Base-by-base conservation (phyloP, 2,797 vertebrate genomes). In the Tolypeutes matacus region DNA sequence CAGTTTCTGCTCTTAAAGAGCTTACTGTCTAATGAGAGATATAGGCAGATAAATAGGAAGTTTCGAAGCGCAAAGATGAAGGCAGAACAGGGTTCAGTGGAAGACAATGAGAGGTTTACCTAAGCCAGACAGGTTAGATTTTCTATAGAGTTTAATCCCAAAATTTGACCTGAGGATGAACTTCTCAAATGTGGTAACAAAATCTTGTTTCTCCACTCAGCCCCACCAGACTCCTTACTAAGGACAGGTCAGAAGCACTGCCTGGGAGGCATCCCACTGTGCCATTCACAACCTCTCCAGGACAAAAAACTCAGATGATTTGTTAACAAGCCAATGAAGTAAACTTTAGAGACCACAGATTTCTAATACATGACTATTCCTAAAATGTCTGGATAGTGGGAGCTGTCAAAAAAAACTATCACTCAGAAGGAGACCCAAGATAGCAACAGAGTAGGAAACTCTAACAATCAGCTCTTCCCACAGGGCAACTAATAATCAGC, bases 341-440 rank as follows among this genome's bases (percentile, higher is more conserved):
- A 49, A 87, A 92, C 77, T 64, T 83, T 53, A 25, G n/a, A 39
- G 42, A 77, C 5, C 51, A 80, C 0, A 62, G 53, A 83, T 93
- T 92, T 85, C 53, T 86, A 93, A 76, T 31, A 7, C 7, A 21
- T 3, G 27, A 69, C 88, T 77, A 93, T 87, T 78, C 89, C 60
- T 60, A 85, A 92, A 81, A 72, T 91, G 73, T 13, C 60, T 72
- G 42, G 31, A 15, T 27, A 64, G 9, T 0, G 1, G 29, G n/a
- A 82, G 42, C 36, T 77, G 1, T 86, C 5, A 46, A 46, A 88
- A 88, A 62, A 67, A 94, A 94, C 62, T 21, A 82, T 65, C 17
- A 49, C 8, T 88, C 67, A 60, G 69, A 9, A 46, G 42, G 5
- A 5, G 9, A 46, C 42, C 46, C 46, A 46, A 46, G 46, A 46